Evolutionary conservation across 2,888 invertebrate genomes (phyloP).

Genomic region (Autographa gamma): DNA sequence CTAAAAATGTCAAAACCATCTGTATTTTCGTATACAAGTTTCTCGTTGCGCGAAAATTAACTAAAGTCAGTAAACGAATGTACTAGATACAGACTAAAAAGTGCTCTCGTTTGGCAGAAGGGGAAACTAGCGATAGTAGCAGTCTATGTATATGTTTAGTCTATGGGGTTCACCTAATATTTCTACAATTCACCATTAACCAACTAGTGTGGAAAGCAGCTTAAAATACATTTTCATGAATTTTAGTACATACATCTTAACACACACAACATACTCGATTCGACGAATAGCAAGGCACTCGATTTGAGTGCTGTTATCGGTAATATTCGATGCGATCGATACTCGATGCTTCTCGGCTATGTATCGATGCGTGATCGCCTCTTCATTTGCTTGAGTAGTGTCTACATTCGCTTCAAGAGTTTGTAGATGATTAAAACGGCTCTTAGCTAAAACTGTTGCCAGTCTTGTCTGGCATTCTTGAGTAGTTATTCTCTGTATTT

Average conservation of each 20-base stretch:
- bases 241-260: background rate
- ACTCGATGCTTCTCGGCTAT: constrained; percentile 53
- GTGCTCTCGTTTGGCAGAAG: too few relatives aligned
- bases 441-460: constrained; percentile 7
- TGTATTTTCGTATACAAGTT: too few relatives aligned
- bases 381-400: constrained; percentile 62
- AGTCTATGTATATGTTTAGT: too few relatives aligned
- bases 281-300: constrained; percentile 44
- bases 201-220: too few relatives aligned
- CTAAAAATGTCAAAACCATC: too few relatives aligned
- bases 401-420: constrained; percentile 45
- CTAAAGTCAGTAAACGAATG: too few relatives aligned
- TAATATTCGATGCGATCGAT: constrained; percentile 67
- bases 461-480: background rate
- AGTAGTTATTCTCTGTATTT: too few relatives aligned
- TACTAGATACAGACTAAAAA: too few relatives aligned
- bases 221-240: background rate
- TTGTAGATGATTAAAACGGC: constrained; percentile 26
- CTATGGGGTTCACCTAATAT: too few relatives aligned
- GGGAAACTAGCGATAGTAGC: too few relatives aligned
- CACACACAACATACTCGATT: constrained; percentile 7
- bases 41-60: too few relatives aligned
- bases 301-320: constrained; percentile 61
- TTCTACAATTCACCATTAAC: too few relatives aligned
- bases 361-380: constrained; percentile 65